Evolutionary conservation across 2,797 vertebrate genomes (phyloP), one percentile per base, ranked within the genome.

Genomic region (Graptemys geographica): DNA sequence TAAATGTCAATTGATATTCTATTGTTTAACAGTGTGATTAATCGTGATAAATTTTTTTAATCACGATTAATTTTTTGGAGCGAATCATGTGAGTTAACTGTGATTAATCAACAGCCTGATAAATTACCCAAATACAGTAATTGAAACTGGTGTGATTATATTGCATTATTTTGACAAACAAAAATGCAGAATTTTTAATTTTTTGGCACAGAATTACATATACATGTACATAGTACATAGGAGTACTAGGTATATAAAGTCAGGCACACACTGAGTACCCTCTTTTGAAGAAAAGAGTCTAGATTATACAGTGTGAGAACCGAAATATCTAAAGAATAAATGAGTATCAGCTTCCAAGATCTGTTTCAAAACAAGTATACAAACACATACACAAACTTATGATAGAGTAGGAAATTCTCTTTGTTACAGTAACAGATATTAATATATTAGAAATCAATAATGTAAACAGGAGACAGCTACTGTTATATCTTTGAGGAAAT

Each of bases 241-340:
- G 84, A 52, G 15, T 4, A 1, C 79, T 47, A 91, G 4, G 5
- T 53, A 16, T 15, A 52, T 6, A 8, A 88, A n/a, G 27, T 52
- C 19, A 80, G 52, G 51, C 79, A 27, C 3, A 81, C 18, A 72
- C 4, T 7, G 65, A 31, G 15, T 86, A 19, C 56, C 4, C 2
- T 31, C 3, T 23, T 88, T 88, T 11, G 44, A 84, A 59, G 4
- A 84, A 6, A 49, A 11, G 51, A 5, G 3, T 55, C 47, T 49
- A 16, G 56, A 8, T 13, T n/a, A 57, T 51, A 21, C 4, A 41
- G 33, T 16, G 23, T 1, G 37, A 53, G 76, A n/a, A 82, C 21
- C 8, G 83, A 88, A 92, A 78, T 37, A 89, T 86, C 76, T 49
- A 65, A 65, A 65, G 15, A n/a, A n/a, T 27, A 10, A 65, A 65